Evolutionary conservation across 2,888 invertebrate species (phyloP), one percentile per base, ranked within the genome.

Genomic region (Leptopilina drosophilae): DNA sequence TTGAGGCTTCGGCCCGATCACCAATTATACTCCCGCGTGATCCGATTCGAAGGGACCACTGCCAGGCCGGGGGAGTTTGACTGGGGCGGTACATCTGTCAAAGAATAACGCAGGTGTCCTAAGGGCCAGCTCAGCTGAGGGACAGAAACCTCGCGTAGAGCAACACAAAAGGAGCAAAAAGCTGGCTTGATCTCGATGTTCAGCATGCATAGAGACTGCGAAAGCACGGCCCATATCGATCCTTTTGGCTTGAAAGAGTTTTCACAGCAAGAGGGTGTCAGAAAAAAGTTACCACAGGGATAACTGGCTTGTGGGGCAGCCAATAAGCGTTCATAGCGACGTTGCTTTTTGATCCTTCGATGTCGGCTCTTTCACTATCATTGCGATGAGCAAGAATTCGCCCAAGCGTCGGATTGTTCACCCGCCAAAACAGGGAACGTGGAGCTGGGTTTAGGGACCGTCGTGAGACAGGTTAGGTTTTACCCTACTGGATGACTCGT

Each of bases 321-420:
- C n/a, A n/a, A n/a, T n/a, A n/a, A n/a, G n/a, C n/a, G n/a, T n/a
- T 92, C 94, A 92, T 93, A 94, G 94, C 93, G 94, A 94, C 94
- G 94, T 94, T 92, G 94, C 94, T 94, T 94, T 94, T 94, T 94
- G 94, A 94, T 94, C 94, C 93, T 94, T 95, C 94, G 94, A 95
- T 94, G 94, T 95, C 94, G 94, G 94, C 94, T 95, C 94, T 94
- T 95, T 94, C n/a, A n/a, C 94, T 95, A 94, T 94, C 94, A n/a
- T 56, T 93, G 56, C n/a, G 56, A 56, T n/a, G n/a, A n/a, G n/a
- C 56, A n/a, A 56, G 56, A 93, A 94, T 93, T 93, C 93, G 92
- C n/a, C 91, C 93, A 94, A 94, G 92, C 92, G 93, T 93, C 93
- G 93, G 93, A 46, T 46, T 46, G 46, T 46, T 46, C 46, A 46